Conservation (phyloP, 2,113 vertebrate species). For the Pelecanoides urinatrix region DNA sequence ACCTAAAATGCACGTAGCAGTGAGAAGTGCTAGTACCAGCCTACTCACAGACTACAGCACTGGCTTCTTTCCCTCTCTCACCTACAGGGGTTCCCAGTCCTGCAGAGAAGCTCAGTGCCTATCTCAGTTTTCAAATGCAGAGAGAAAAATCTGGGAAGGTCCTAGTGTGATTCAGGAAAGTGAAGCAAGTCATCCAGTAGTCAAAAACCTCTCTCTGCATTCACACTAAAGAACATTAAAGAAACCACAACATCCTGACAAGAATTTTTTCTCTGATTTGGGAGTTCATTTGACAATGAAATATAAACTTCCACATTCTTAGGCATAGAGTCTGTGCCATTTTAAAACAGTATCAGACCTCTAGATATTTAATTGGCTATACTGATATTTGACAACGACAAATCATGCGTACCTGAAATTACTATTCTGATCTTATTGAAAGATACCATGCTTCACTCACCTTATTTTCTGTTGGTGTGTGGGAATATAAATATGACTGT, state of each 20-base stretch:
- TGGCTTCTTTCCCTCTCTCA: not conserved
- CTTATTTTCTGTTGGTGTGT: not conserved
- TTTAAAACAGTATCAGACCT: not conserved
- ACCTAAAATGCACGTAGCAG: not conserved
- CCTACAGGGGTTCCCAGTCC: not conserved
- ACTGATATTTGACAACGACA: not conserved
- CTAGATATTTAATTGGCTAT: not conserved
- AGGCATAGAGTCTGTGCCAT: not conserved
- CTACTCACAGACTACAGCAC: not conserved
- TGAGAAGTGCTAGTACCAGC: not conserved
- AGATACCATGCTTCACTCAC: not conserved
- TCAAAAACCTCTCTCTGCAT: not conserved
- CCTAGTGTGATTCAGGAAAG: not conserved
- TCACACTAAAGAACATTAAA: not conserved
- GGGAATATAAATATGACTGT: not conserved
- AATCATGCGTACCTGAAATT: not conserved
- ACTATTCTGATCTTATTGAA: not conserved
- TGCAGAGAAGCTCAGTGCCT: not conserved
- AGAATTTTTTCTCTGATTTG: not conserved
- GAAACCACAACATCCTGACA: not conserved
- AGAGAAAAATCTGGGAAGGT: not conserved
- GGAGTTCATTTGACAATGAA: not conserved
- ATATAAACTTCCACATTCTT: not conserved
- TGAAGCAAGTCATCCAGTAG: not conserved
- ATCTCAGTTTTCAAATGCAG: not conserved